Conservation (phyloP, 2,888 invertebrate genomes). For the Cheiracanthium punctorium region DNA sequence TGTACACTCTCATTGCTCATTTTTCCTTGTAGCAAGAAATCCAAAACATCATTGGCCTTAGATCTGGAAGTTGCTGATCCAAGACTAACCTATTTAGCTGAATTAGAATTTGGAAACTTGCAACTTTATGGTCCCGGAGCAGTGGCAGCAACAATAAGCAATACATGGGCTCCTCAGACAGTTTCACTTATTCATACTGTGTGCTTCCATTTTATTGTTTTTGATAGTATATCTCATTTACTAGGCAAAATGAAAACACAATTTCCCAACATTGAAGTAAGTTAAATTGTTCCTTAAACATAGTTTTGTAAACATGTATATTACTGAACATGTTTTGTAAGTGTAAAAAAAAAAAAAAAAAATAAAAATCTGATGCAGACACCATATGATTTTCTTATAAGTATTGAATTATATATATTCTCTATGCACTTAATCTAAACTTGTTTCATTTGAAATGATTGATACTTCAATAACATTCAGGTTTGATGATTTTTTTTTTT, state of each 20-base stretch:
- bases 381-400: too few relatives aligned
- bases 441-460: too few relatives aligned
- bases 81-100: conserved; percentile 59
- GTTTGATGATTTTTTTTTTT: too few relatives aligned
- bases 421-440: too few relatives aligned
- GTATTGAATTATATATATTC: too few relatives aligned
- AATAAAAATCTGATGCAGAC: too few relatives aligned
- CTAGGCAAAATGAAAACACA: conserved; percentile 85
- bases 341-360: too few relatives aligned
- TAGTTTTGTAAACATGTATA: too few relatives aligned
- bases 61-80: conserved; percentile 63
- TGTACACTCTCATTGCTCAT: too few relatives aligned
- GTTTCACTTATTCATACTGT: conserved; percentile 86
- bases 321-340: too few relatives aligned
- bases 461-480: too few relatives aligned
- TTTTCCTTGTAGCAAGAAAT: conserved; percentile 51
- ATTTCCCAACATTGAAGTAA: conserved; percentile 86
- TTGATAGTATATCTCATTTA: conserved; percentile 85
- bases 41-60: conserved; percentile 41
- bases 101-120: conserved; percentile 62
- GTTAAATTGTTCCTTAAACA: too few relatives aligned
- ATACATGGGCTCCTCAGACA: conserved; percentile 81
- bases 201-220: conserved; percentile 92
- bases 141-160: conserved; percentile 57
- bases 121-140: conserved; percentile 67